Percentiles rank a stretch among this genome's conserved stretches.
Evolutionary conservation across 2,797 vertebrate species (phyloP).

Genomic region (Centroberyx gerrardi): DNA sequence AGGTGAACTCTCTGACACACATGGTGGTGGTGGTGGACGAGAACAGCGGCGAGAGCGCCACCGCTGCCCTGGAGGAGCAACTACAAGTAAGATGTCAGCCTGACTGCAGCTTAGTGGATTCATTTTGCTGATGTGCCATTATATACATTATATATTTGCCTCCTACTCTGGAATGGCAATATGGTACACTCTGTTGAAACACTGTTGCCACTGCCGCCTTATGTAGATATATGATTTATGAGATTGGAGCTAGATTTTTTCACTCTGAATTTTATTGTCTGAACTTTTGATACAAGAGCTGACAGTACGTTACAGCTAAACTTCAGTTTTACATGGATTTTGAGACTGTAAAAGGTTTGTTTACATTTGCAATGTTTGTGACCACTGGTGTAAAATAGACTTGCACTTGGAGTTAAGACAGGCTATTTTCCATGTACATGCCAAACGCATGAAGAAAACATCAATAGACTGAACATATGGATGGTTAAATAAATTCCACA

Average conservation of each 20-base stretch:
- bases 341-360: neutral
- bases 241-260: neutral
- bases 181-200: neutral
- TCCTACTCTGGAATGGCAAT: neutral
- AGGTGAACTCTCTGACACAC: constrained; percentile 97
- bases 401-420: too few species aligned
- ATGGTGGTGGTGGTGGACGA: constrained; percentile 99
- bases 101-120: neutral
- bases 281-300: too few species aligned
- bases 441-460: too few species aligned
- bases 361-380: too few species aligned
- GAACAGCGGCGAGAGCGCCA: constrained; percentile 93
- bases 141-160: neutral
- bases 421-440: too few species aligned
- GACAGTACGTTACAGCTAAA: neutral
- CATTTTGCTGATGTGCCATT: neutral
- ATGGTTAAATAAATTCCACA: too few species aligned
- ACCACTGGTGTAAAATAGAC: too few species aligned
- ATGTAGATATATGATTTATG: neutral
- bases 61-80: constrained; percentile 93
- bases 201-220: neutral
- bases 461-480: too few species aligned
- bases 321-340: neutral
- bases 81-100: constrained; percentile 88
- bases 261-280: neutral